Evolutionary conservation across 2,113 vertebrate genomes (phyloP).

Genomic region (Perca flavescens): DNA sequence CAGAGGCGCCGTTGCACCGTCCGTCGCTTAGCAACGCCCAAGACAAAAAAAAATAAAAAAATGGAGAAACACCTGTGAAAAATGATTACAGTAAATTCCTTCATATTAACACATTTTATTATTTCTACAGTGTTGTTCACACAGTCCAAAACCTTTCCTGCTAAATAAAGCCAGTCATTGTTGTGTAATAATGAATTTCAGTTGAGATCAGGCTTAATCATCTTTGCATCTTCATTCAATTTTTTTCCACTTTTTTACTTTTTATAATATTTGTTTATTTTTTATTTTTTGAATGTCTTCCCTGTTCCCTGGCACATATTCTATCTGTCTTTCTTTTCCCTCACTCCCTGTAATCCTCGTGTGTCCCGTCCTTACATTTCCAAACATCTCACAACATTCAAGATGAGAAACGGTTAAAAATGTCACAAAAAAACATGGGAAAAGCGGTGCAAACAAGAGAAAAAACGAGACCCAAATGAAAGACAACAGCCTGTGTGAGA

Average conservation of each 20-base stretch:
- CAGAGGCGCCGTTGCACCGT: no score
- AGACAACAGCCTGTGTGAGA: conserved; percentile 40
- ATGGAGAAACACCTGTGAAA: no score
- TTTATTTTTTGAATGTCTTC: not conserved
- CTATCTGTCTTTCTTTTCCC: not conserved
- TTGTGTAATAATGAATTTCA: not conserved
- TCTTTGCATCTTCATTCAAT: not conserved
- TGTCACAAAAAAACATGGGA: conserved; percentile 5
- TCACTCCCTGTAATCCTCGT: not conserved
- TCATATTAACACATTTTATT: no score
- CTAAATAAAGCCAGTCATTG: not conserved
- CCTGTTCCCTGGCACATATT: not conserved
- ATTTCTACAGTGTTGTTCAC: not conserved
- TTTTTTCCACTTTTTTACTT: not conserved
- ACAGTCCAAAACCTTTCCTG: not conserved
- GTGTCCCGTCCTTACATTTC: not conserved
- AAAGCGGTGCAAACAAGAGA: conserved; percentile 19
- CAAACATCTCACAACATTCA: not conserved
- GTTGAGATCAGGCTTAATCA: not conserved
- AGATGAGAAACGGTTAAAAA: not conserved
- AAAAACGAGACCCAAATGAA: conserved; percentile 16
- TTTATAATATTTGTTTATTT: not conserved
- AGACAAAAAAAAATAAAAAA: no score
- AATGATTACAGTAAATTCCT: no score
- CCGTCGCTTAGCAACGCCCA: no score